Evolutionary conservation across 2,113 vertebrate species (phyloP), one percentile per base, ranked within the genome.

Genomic region (Channa argus): DNA sequence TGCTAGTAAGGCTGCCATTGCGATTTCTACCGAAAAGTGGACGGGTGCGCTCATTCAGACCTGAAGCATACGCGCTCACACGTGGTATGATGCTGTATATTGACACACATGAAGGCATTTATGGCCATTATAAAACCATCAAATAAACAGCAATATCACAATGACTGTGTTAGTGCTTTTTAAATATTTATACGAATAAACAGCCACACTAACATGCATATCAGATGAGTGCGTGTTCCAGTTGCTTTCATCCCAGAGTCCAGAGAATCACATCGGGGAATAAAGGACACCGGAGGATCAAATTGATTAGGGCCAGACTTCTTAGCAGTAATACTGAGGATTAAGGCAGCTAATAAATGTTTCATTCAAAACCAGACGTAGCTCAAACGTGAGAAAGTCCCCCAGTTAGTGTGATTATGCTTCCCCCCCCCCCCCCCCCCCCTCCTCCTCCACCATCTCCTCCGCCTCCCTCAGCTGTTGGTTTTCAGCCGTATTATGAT

Each of bases 401-500:
- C 53, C 58, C 36, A 8, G 65, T 81, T 56, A 39, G 50, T 37
- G 15, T 41, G 63, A 72, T 67, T 71, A 63, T 71, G 53, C 44
- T 71, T 64, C 61, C 24, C 24, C 24, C 24, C 24, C 1, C 1
- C 24, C 24, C 24, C 71, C 72, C 67, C 46, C 36, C 63, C 78
- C 14, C 73, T 78, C 53, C 69, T 67, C 43, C 44, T 67, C 8
- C 67, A 80, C 13, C 63, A 10, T 43, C 63, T 53, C 46, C 71
- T 54, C 45, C 6, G 0, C 73, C 77, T 76, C 62, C 73, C 78
- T 90, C 89, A 89, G 90, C 91, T 93, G 90, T 86, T 90, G 59
- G 70, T 78, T 81, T 86, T 88, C 77, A 79, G 71, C 79, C 82
- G 71, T 92, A 91, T 91, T 92, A 87, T 92, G 90, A 92, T 89